Percentiles rank a stretch among this genome's conserved stretches.
Conservation (phyloP, 2,113 vertebrate species). For the Pontoporia blainvillei region DNA sequence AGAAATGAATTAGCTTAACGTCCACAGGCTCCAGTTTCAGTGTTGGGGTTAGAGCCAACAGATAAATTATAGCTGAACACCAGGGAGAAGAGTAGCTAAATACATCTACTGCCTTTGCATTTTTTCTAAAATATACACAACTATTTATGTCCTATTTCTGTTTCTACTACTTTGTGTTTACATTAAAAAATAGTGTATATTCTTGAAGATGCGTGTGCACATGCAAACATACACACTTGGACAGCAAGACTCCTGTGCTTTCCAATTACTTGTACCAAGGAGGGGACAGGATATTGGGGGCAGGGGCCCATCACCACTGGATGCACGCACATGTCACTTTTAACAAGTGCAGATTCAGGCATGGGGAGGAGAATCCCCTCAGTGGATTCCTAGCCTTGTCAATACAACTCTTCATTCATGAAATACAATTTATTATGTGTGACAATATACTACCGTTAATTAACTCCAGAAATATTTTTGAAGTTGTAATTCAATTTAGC, state of each 20-base stretch:
- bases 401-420: not conserved
- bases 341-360: not conserved
- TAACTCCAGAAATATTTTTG: not conserved
- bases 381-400: not conserved
- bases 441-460: not conserved
- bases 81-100: not conserved
- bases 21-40: not conserved
- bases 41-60: not conserved
- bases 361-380: not conserved
- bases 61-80: not conserved
- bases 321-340: rapidly evolving
- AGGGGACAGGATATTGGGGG: not conserved
- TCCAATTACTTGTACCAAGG: not conserved
- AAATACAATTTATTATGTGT: not conserved
- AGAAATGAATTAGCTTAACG: not conserved
- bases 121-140: not conserved
- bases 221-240: not conserved
- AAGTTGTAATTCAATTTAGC: not conserved
- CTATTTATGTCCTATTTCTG: not conserved
- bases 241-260: rapidly evolving
- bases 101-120: not conserved
- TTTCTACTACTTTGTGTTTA: not conserved
- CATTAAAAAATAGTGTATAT: not conserved
- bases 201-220: rapidly evolving
- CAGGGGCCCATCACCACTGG: rapidly evolving